Conservation (phyloP, 2,888 invertebrate genomes). For the Tillus elongatus region DNA sequence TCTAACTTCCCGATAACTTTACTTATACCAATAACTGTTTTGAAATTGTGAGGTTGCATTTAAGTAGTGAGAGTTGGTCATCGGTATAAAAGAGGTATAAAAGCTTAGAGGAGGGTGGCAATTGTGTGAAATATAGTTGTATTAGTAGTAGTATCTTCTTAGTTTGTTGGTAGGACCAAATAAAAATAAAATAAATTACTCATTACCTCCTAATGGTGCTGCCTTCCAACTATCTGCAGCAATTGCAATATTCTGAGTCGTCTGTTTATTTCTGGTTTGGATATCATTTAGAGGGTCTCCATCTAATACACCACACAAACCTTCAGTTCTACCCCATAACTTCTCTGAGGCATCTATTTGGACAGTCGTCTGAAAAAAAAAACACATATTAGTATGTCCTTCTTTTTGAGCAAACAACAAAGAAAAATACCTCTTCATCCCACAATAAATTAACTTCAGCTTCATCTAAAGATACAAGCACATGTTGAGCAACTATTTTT, state of each 20-base stretch:
- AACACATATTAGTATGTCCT: not conserved
- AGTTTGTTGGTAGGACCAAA: too few species aligned
- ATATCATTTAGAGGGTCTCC: conserved; percentile 63
- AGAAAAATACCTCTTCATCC: conserved; percentile 62
- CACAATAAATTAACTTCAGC: conserved; percentile 63
- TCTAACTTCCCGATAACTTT: too few species aligned
- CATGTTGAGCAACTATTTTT: conserved; percentile 59
- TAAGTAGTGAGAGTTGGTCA: too few species aligned
- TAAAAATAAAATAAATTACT: too few species aligned
- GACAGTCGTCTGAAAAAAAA: conserved; percentile 49
- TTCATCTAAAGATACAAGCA: conserved; percentile 58
- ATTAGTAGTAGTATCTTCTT: too few species aligned
- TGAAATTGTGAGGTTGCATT: too few species aligned
- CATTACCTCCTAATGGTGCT: not conserved
- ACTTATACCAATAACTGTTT: too few species aligned
- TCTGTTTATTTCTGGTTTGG: conserved; percentile 49
- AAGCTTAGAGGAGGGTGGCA: too few species aligned
- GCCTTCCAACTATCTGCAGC: conserved; percentile 54
- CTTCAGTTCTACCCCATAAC: conserved; percentile 71
- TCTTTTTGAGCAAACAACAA: too few species aligned
- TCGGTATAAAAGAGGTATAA: too few species aligned
- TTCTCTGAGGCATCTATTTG: conserved; percentile 57
- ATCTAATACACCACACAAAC: conserved; percentile 73
- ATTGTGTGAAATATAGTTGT: too few species aligned
- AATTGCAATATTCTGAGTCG: conserved; percentile 41